These are phyloP conservation scores for Pogonophryne albipinna DNA, from an alignment of 2,797 vertebrate genomes.

Conservation along the genomic window DNA sequence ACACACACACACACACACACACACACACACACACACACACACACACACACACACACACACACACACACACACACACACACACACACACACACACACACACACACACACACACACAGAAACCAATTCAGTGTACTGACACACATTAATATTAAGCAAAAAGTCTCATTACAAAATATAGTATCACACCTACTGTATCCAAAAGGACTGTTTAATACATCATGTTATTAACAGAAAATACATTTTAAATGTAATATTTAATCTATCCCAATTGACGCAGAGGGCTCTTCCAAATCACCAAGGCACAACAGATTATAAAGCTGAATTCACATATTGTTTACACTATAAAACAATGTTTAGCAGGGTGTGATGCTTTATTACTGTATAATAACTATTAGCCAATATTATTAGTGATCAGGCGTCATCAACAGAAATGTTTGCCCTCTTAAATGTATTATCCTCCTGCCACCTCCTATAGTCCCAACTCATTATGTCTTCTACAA, in stretches of 20 bases:
- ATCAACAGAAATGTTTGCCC: constrained; percentile 1
- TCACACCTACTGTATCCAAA: not conserved
- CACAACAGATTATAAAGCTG: not conserved
- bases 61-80: constrained; percentile 35
- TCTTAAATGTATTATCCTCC: constrained; percentile 26
- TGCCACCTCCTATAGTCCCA: constrained; percentile 11
- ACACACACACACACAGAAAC: constrained; percentile 1
- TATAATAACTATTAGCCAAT: not conserved
- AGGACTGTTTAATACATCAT: no score
- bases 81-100: constrained; percentile 32
- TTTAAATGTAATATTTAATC: not conserved
- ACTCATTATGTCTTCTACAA: constrained; percentile 25
- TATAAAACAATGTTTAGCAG: not conserved
- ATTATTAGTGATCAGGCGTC: not conserved
- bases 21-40: constrained; percentile 38
- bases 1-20: constrained; percentile 32
- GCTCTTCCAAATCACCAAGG: not conserved
- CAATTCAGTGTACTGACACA: not conserved
- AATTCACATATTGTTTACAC: constrained; percentile 4
- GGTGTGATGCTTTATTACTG: constrained; percentile 1
- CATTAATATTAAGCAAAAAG: not conserved
- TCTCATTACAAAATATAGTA: not conserved
- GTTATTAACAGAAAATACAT: no score
- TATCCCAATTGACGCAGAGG: not conserved
- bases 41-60: constrained; percentile 33